A percentile compares a stretch with the other conserved stretches of the same genome.
Conservation (phyloP, 30 jellyfish, hydroid and myxozoan species). For the Hydractinia echinata region DNA sequence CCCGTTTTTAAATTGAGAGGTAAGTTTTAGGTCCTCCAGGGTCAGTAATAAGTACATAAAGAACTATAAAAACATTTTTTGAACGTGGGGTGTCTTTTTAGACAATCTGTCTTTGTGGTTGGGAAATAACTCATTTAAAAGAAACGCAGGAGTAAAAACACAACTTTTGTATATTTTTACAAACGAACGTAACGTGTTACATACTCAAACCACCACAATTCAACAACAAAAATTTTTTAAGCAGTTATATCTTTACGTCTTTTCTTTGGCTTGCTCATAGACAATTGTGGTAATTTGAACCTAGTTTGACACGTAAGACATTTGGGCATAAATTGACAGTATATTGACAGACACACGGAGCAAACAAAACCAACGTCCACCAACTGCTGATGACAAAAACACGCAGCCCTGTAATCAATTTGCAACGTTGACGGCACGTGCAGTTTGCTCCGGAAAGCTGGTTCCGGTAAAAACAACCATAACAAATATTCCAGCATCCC, state of each 20-base stretch:
- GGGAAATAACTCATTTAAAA: too few relatives aligned
- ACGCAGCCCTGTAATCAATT: slow-evolving; percentile 91
- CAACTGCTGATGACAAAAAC: slow-evolving; percentile 80
- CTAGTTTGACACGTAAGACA: slow-evolving; percentile 85
- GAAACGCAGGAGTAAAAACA: too few relatives aligned
- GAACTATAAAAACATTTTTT: too few relatives aligned
- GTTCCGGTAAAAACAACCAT: slow-evolving; percentile 84
- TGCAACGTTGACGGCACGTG: slow-evolving; percentile 64
- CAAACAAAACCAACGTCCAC: slow-evolving; percentile 93
- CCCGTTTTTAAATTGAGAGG: too few relatives aligned
- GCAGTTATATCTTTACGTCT: slow-evolving; percentile 30
- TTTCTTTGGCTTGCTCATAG: slow-evolving; percentile 62
- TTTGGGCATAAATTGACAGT: slow-evolving; percentile 77
- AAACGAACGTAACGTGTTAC: too few relatives aligned
- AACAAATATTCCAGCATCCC: slow-evolving; percentile 68
- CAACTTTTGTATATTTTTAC: too few relatives aligned
- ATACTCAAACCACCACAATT: background rate
- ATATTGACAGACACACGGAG: slow-evolving; percentile 86
- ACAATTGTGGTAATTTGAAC: slow-evolving; percentile 70
- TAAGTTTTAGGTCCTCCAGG: too few relatives aligned
- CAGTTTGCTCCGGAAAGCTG: slow-evolving; percentile 48
- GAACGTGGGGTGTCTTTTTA: too few relatives aligned
- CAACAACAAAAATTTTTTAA: background rate
- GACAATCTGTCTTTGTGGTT: too few relatives aligned
- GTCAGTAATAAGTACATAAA: too few relatives aligned